Base-by-base conservation (phyloP, 1,140 invertebrate species). In the Temnothorax nylanderi region DNA sequence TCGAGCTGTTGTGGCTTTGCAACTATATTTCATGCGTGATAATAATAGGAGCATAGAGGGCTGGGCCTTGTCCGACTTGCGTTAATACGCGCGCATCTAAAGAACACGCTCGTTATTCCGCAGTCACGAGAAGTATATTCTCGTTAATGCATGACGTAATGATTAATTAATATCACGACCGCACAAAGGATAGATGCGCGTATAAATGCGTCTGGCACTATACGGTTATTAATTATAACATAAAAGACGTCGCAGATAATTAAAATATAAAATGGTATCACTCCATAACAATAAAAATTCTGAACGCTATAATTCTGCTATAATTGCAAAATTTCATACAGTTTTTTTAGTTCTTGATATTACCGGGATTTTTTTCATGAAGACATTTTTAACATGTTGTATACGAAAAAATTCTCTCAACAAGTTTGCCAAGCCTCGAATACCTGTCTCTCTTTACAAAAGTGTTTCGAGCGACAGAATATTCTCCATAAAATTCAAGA, bases 101-200 rank as follows among this genome's bases (percentile, higher is more conserved):
- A 74, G 69, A 62, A 75, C 37, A 60, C 51, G 26, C 64, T 58
- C 51, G 41, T 58, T 32, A 82, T 72, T 71, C 18, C 44, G 67
- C 26, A 18, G 41, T 82, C 18, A 18, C 41, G 18, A 32, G 47
- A 75, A 84, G 18, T 58, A 49, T 72, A 74, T 60, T 72, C 47
- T 67, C 37, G 64, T 80, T 80, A 81, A 71, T 18, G 26, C n/a
- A 21, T 82, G 67, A 82, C 26, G 54, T 37, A 62, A 74, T 49
- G 26, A 41, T 54, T 37, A 44, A 41, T 41, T 60, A 47, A 47
- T 32, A 1, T 21, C 49, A 8, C 3, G 21, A 44, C 21, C 10
- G 2, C 11, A 21, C 4, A 26, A 56, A 47, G 16, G 49, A 60
- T 47, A 49, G 21, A 67, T 21, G 44, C 41, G 65, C 18, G 16